phyloP scores from a whole-genome alignment of 2,888 invertebrate species.

The Alviniconcha strummeri region DNA sequence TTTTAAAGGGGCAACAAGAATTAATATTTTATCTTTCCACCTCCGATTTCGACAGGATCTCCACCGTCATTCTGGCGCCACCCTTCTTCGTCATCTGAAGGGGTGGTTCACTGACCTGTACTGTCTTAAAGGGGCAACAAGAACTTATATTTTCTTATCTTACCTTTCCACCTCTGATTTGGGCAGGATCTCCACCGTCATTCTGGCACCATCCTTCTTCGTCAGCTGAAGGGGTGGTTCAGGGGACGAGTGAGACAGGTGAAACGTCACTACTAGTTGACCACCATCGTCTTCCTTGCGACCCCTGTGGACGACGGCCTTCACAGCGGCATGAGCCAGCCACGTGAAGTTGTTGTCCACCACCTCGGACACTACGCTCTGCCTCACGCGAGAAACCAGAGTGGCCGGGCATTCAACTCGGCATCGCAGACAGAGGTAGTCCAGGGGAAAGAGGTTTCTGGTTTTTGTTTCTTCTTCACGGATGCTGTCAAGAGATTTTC shows the following conservation, averaged over 20 bases:
- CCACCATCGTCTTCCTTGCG: background rate
- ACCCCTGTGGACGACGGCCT: background rate
- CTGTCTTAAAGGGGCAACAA: too few species aligned
- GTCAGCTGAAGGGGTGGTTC: background rate
- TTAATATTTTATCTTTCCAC: background rate
- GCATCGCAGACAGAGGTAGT: background rate
- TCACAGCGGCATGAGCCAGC: background rate
- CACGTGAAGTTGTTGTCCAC: constrained; percentile 6
- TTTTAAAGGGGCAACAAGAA: too few species aligned
- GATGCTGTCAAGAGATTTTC: background rate
- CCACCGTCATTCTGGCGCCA: background rate
- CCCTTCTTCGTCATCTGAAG: background rate
- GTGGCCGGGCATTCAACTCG: background rate
- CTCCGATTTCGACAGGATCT: background rate
- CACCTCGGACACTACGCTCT: background rate
- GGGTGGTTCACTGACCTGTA: background rate
- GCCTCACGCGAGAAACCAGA: background rate
- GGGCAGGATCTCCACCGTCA: constrained; percentile 3
- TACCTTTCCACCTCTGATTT: background rate
- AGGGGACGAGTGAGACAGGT: background rate
- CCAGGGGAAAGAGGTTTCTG: background rate
- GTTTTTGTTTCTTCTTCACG: background rate
- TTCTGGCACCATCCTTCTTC: background rate
- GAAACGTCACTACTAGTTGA: background rate
- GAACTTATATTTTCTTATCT: background rate